phyloP scores from a whole-genome alignment of 2,113 vertebrate species.

The Pica pica region DNA sequence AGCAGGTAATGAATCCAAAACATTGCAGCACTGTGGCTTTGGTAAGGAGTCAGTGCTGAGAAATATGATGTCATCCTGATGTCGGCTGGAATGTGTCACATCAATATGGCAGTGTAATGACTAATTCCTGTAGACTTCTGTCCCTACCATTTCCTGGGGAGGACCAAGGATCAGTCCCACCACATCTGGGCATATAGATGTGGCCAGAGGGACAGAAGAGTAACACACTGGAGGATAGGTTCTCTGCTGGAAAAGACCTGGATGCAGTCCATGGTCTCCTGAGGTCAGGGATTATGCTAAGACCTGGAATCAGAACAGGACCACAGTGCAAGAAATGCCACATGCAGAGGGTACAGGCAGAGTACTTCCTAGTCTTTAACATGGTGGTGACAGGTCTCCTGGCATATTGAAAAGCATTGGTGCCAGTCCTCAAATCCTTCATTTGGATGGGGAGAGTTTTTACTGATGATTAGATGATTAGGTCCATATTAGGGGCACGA shows the following conservation, averaged over 20 bases:
- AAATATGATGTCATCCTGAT: background rate
- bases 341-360: background rate
- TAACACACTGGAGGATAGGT: accelerated
- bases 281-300: background rate
- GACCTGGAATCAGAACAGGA: background rate
- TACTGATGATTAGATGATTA: background rate
- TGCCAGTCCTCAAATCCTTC: background rate
- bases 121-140: background rate
- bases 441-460: background rate
- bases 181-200: background rate
- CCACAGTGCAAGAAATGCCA: background rate
- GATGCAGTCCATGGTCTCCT: background rate
- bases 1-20: background rate
- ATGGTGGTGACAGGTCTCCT: background rate
- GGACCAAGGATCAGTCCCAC: no score
- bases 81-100: background rate
- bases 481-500: background rate
- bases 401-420: background rate
- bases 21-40: background rate
- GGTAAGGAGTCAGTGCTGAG: background rate
- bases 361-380: background rate
- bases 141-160: background rate
- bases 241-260: background rate
- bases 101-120: accelerated
- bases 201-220: background rate